Evolutionary conservation across 2,113 vertebrate species (phyloP).

Genomic region (Salvelinus fontinalis): DNA sequence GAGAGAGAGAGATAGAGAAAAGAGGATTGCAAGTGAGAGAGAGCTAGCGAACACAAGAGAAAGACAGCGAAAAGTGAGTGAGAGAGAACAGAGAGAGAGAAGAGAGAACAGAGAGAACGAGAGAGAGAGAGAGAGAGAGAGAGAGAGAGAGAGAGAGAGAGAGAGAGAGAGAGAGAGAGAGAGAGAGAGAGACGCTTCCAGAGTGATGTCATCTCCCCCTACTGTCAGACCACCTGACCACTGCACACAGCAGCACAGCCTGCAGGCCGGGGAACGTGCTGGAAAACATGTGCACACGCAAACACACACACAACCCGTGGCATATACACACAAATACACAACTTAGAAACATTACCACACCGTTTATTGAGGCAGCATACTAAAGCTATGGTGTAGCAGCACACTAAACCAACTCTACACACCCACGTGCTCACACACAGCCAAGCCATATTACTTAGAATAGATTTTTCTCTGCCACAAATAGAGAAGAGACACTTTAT

Average conservation of each 20-base stretch:
- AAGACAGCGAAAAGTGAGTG: no score
- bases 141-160: constrained; percentile 1
- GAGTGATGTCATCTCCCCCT: constrained; percentile 59
- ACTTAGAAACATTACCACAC: neutral
- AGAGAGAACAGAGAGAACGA: neutral
- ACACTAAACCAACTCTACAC: no score
- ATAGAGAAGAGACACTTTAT: constrained; percentile 16
- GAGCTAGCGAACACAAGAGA: no score
- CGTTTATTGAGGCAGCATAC: no score
- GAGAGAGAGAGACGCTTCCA: constrained; percentile 38
- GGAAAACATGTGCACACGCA: no score
- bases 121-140: no score
- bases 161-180: constrained; percentile 18
- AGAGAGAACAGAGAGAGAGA: neutral
- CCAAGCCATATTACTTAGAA: constrained; percentile 56
- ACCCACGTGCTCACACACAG: neutral
- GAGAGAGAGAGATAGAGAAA: no score
- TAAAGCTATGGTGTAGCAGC: no score
- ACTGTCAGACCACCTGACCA: constrained; percentile 58
- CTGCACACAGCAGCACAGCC: constrained; percentile 54
- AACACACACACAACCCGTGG: constrained; percentile 20
- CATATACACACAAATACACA: constrained; percentile 35
- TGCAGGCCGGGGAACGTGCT: constrained; percentile 37
- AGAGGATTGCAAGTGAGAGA: no score
- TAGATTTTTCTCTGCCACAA: constrained; percentile 53